Evolutionary conservation across 2,888 invertebrate genomes (phyloP), one percentile per base, ranked within the genome.

Genomic region (Parasteatoda lunata): DNA sequence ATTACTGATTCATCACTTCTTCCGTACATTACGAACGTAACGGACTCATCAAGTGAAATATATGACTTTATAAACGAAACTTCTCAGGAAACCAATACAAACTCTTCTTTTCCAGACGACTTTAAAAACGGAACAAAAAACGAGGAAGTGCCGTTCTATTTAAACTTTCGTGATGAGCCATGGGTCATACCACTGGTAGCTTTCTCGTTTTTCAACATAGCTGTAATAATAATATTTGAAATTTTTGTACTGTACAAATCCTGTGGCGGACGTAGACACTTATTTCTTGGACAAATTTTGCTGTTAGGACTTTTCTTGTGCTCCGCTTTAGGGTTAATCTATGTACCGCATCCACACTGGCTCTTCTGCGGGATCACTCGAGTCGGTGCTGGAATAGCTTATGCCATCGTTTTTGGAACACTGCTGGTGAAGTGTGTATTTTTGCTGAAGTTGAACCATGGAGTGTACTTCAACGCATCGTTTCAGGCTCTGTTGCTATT

Each of bases 351-450:
- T 59, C 96, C 97, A 70, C 95, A 95, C 76, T 93, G 94, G 77
- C 93, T 96, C 81, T 95, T 96, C 48, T 97, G 97, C 91, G 96
- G 96, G 77, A 94, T 96, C 47, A 95, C 96, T 89, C 94, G 97
- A 75, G 95, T 97, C 90, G 96, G 96, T 68, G 81, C 90, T 5
- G 97, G 97, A 77, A 94, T 96, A 9, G 96, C 96, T 90, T 93
- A 93, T 90, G 95, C 97, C 76, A 94, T 97, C 84, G 96, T 97
- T 88, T 98, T 97, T 92, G 96, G 97, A 64, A 96, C 97, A 0
- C 94, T 98, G 76, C 94, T 98, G 90, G 98, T 98, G 89, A 98
- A 98, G 93, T 96, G 97, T 92, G 96, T 98, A 90, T 97, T 98
- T 92, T 94, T 98, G 88, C 94, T 98, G 90, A 97, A 97, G 91